phyloP scores from a whole-genome alignment of 1,140 invertebrate species.

The Hermatobates lingyangjiaoensis region DNA sequence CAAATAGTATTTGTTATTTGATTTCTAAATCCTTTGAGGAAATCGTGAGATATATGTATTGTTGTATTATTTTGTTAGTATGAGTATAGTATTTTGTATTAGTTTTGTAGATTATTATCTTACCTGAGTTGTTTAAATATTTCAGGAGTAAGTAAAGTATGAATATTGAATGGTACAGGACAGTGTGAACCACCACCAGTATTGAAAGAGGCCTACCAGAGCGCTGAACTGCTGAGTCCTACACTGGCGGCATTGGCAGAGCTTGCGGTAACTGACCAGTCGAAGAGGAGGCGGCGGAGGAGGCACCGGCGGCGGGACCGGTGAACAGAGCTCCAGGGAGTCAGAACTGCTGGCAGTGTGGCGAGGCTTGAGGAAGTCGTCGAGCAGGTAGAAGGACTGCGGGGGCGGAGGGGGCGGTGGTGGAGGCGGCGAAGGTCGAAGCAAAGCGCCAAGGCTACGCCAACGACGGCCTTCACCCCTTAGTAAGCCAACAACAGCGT shows the following conservation, averaged over 20 bases:
- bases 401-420: background rate
- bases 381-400: conserved; percentile 7
- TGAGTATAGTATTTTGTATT: too few relatives aligned
- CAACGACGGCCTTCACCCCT: background rate
- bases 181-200: too few relatives aligned
- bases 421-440: background rate
- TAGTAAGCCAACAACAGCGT: background rate
- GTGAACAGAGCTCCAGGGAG: background rate
- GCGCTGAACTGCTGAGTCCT: background rate
- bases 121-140: too few relatives aligned
- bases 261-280: background rate
- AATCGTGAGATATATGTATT: too few relatives aligned
- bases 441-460: background rate
- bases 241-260: background rate
- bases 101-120: too few relatives aligned
- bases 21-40: too few relatives aligned
- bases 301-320: background rate
- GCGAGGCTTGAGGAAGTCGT: conserved; percentile 3
- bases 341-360: background rate
- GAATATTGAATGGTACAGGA: too few relatives aligned
- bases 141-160: too few relatives aligned
- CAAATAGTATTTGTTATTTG: too few relatives aligned
- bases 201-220: too few relatives aligned
- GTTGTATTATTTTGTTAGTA: too few relatives aligned
- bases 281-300: background rate